Evolutionary conservation across 2,113 vertebrate genomes (phyloP).

Genomic region (Helogale parvula): DNA sequence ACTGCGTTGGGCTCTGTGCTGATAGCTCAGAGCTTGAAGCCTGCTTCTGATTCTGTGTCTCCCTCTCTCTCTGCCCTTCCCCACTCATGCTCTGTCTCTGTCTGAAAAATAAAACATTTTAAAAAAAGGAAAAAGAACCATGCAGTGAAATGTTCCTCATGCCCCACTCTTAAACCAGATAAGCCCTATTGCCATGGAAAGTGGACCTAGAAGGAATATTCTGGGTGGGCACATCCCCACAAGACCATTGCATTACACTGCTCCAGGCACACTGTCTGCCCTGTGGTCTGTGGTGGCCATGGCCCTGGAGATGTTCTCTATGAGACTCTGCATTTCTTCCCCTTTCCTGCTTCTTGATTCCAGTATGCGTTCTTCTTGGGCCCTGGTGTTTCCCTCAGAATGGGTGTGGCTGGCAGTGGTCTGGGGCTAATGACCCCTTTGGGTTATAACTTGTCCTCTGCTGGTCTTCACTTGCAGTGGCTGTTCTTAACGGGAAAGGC

Average conservation of each 20-base stretch:
- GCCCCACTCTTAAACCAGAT: background rate
- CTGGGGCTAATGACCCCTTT: background rate
- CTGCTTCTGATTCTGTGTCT: no score
- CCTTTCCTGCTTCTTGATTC: background rate
- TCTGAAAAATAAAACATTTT: no score
- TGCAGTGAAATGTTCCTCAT: background rate
- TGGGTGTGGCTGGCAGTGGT: background rate
- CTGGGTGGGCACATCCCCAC: background rate
- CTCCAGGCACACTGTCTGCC: background rate
- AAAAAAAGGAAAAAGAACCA: background rate
- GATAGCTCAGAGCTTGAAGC: no score
- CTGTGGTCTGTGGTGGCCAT: background rate
- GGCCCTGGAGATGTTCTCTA: background rate
- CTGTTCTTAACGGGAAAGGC: background rate
- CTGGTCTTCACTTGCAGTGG: background rate
- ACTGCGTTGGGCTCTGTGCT: no score
- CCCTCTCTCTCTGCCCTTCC: no score
- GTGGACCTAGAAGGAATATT: background rate
- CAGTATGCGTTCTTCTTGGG: background rate
- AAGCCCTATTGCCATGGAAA: background rate
- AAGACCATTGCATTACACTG: accelerated
- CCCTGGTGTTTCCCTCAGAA: background rate
- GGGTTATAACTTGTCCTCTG: background rate
- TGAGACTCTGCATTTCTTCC: background rate
- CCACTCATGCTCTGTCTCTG: no score